Evolutionary conservation across 2,888 invertebrate genomes (phyloP).

Genomic region (Himalopsyche anomala): DNA sequence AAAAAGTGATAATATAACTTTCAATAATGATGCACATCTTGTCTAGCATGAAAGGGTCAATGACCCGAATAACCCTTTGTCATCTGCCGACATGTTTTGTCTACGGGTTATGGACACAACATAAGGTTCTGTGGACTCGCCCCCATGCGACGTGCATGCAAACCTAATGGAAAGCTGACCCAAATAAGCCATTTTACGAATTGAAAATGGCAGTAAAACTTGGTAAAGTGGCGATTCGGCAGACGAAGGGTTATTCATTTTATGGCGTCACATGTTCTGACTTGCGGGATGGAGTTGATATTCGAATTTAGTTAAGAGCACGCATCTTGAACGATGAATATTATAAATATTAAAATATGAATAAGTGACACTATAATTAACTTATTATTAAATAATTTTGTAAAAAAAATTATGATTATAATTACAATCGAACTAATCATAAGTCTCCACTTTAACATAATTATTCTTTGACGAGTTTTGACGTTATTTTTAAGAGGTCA

Average conservation of each 20-base stretch:
- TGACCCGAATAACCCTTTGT: constrained; percentile 16
- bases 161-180: constrained; percentile 54
- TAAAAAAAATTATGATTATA: too few relatives aligned
- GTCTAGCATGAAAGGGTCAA: constrained; percentile 27
- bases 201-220: constrained; percentile 56
- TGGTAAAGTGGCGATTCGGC: constrained; percentile 51
- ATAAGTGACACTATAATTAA: too few relatives aligned
- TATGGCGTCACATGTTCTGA: constrained; percentile 32
- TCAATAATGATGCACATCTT: constrained; percentile 9
- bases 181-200: constrained; percentile 59
- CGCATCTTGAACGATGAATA: not conserved
- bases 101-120: constrained; percentile 34
- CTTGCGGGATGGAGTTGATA: constrained; percentile 31
- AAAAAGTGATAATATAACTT: too few relatives aligned
- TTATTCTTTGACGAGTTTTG: too few relatives aligned
- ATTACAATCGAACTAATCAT: too few relatives aligned
- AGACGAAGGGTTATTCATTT: constrained; percentile 51
- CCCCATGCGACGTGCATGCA: constrained; percentile 47
- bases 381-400: too few relatives aligned
- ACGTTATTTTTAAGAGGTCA: too few relatives aligned
- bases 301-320: not conserved
- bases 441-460: too few relatives aligned
- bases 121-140: constrained; percentile 33
- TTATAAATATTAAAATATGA: too few relatives aligned
- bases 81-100: constrained; percentile 18